Percentiles rank a stretch among this genome's conserved stretches.
Conservation (phyloP, 2,113 vertebrate genomes). For the Neogale vison region DNA sequence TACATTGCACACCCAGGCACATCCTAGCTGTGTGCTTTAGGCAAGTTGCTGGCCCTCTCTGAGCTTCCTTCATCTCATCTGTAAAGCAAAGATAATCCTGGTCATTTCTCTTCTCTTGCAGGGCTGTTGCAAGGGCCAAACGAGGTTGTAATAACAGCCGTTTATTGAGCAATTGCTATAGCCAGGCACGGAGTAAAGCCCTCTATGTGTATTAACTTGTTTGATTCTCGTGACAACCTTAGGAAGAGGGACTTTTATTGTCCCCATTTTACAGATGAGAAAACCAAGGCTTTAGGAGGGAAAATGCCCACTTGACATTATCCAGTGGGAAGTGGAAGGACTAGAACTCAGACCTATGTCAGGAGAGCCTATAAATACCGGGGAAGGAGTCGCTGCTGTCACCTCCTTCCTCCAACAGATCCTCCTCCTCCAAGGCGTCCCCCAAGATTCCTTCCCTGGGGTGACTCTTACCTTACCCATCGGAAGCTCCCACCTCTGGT, state of each 20-base stretch:
- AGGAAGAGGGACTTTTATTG: not conserved
- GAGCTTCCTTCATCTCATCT: not conserved
- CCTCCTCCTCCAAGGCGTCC: not conserved
- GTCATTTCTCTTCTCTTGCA: not conserved
- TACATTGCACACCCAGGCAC: rapidly evolving
- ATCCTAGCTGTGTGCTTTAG: not conserved
- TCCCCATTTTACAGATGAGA: not conserved
- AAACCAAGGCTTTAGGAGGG: not conserved
- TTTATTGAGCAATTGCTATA: not conserved
- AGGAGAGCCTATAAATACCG: not conserved
- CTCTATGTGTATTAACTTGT: not conserved
- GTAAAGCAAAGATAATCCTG: not conserved
- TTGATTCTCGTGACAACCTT: not conserved
- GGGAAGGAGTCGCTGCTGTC: not conserved
- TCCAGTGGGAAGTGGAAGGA: not conserved
- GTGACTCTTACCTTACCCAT: not conserved
- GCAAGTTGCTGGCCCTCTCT: not conserved
- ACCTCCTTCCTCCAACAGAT: not conserved
- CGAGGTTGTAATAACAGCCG: not conserved
- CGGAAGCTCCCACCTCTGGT: not conserved
- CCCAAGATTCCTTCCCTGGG: not conserved
- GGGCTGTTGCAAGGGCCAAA: not conserved
- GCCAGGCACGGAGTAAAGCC: not conserved
- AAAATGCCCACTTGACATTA: not conserved
- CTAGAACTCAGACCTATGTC: not conserved